phyloP scores from a whole-genome alignment of 1,140 invertebrate species.

The Bicyclus anynana region DNA sequence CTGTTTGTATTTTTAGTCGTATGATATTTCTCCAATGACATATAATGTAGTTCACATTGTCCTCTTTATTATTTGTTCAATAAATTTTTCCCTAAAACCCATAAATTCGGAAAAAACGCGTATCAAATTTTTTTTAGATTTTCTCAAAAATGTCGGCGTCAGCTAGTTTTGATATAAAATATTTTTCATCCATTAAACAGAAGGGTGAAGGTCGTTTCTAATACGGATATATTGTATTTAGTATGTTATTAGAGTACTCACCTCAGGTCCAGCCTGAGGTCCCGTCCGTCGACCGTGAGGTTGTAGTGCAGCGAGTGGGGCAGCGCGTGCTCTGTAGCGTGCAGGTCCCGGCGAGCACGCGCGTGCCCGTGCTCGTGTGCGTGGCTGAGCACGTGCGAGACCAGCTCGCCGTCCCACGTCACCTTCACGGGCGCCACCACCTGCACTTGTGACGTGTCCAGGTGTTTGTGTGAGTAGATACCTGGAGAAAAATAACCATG shows the following conservation, averaged over 20 bases:
- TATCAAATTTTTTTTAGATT: too few relatives aligned
- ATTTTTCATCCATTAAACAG: too few relatives aligned
- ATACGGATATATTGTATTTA: too few relatives aligned
- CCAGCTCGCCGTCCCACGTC: conserved; percentile 45
- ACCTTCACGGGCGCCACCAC: conserved; percentile 63
- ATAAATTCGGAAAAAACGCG: too few relatives aligned
- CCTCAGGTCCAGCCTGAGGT: conserved; percentile 64
- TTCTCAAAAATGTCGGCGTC: too few relatives aligned
- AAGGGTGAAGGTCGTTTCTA: too few relatives aligned
- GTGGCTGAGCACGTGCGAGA: conserved; percentile 56
- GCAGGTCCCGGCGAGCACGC: conserved; percentile 55
- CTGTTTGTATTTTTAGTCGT: too few relatives aligned
- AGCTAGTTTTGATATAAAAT: too few relatives aligned
- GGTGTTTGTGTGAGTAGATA: conserved; percentile 66
- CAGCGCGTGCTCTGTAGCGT: conserved; percentile 40
- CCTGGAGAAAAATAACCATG: conserved; percentile 33
- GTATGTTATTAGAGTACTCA: conserved; percentile 21
- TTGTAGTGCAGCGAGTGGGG: conserved; percentile 61
- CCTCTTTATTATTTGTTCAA: too few relatives aligned
- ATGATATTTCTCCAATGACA: too few relatives aligned
- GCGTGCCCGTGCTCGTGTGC: conserved; percentile 57
- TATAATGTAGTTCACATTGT: too few relatives aligned
- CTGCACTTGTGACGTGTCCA: conserved; percentile 58
- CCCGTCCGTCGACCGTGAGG: conserved; percentile 55
- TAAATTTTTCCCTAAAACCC: too few relatives aligned